Base-by-base conservation (phyloP, 2,797 vertebrate species). In the Xerus rutilus region DNA sequence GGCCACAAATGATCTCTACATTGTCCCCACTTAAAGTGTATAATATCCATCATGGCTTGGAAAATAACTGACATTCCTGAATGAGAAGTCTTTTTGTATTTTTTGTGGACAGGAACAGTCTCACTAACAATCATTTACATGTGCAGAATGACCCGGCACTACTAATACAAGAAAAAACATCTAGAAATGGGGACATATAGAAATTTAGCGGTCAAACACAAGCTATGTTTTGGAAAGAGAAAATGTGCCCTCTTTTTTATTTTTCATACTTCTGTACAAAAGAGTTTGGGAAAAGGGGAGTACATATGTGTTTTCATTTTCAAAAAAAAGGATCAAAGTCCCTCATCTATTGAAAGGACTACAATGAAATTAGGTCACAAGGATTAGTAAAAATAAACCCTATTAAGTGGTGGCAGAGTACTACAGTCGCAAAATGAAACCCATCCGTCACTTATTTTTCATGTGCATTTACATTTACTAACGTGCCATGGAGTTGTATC, bases 291-390 rank as follows among this genome's bases (percentile, higher is more conserved):
- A 73, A 83, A 89, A 91, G 28, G 67, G 20, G 67, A 35, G 39
- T 25, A 49, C 39, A 45, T 54, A n/a, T 74, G 35, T 72, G 73
- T 83, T 97, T 95, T 95, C 79, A 52, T 90, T 96, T 92, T 89
- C 9, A 3, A 94, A 83, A 96, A 91, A 96, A 94, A 72, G 92
- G 94, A 93, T 92, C 89, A 96, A 95, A 96, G 89, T 82, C 74
- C 70, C 52, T 97, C 95, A 89, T 86, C 85, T 93, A 88, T 74
- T 84, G 78, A 96, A 96, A 77, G 54, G 12, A 91, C 39, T 78
- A 89, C 62, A 93, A 89, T 95, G 81, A 89, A 70, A 89, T 2
- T 47, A 96, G 87, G 91, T 95, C 95, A 91, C 67, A 65, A 54
- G 82, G 89, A 70, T 93, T 69, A 96, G 86, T 72, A 94, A 93